phyloP scores from a whole-genome alignment of 2,888 invertebrate genomes.

The Diarsia mendica region DNA sequence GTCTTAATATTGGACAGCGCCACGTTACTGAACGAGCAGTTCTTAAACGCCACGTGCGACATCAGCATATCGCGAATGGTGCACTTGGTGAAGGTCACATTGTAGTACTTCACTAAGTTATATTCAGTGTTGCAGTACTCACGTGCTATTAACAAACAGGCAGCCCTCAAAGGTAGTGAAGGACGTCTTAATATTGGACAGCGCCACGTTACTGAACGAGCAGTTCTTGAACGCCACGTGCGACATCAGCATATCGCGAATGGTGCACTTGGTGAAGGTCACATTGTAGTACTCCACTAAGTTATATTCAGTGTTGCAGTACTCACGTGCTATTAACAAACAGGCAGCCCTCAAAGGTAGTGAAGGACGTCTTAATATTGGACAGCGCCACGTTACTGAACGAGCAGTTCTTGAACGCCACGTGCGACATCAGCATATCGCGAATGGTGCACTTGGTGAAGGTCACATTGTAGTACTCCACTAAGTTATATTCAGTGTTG shows the following conservation, averaged over 20 bases:
- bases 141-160: constrained; percentile 92
- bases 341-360: constrained; percentile 91
- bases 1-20: constrained; percentile 93
- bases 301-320: no score
- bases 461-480: constrained; percentile 90
- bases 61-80: constrained; percentile 92
- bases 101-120: constrained; percentile 90
- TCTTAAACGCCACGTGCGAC: constrained; percentile 93
- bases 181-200: constrained; percentile 93
- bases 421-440: constrained; percentile 93
- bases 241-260: constrained; percentile 92
- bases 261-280: constrained; percentile 91
- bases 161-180: constrained; percentile 92
- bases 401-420: constrained; percentile 92
- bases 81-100: constrained; percentile 91
- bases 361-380: constrained; percentile 93
- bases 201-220: constrained; percentile 92
- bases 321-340: constrained; percentile 92
- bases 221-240: constrained; percentile 94
- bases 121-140: constrained; percentile 65
- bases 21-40: constrained; percentile 92
- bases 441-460: constrained; percentile 92
- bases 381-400: constrained; percentile 93
- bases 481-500: no score
- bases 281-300: constrained; percentile 90